Evolutionary conservation across 2,797 vertebrate species (phyloP).

Genomic region (Enteromius viviparus): DNA sequence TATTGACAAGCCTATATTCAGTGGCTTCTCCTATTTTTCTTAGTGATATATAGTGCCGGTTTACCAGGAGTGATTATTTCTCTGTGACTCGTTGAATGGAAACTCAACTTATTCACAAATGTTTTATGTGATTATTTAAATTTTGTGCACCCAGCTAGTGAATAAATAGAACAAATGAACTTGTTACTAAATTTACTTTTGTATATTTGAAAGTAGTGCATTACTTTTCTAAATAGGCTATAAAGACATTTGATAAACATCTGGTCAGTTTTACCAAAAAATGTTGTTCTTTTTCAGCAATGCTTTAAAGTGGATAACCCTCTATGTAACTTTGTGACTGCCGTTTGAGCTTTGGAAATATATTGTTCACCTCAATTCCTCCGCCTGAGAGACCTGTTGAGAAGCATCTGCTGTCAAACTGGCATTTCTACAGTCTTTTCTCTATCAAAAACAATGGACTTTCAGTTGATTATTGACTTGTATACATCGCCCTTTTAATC

Average conservation of each 20-base stretch:
- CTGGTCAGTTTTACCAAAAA: neutral
- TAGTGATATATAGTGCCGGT: neutral
- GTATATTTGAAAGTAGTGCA: neutral
- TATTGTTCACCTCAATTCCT: neutral
- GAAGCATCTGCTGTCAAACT: neutral
- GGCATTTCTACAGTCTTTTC: constrained; percentile 53
- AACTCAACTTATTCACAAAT: too few relatives aligned
- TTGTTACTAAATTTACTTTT: neutral
- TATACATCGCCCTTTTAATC: constrained; percentile 85
- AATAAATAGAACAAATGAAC: neutral
- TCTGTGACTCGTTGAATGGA: too few relatives aligned
- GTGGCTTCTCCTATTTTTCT: neutral
- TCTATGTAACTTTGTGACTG: neutral
- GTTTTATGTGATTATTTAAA: too few relatives aligned
- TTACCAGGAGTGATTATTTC: neutral
- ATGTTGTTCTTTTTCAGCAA: neutral
- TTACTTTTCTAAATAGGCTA: neutral
- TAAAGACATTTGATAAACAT: neutral
- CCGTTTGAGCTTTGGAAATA: neutral
- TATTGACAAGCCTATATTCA: neutral
- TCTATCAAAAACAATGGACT: constrained; percentile 81
- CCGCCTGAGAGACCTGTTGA: constrained; percentile 3
- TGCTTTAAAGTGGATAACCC: neutral
- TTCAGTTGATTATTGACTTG: constrained; percentile 90
- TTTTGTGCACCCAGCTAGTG: too few relatives aligned